phyloP scores from a whole-genome alignment of 2,113 vertebrate species.

The Archilochus colubris region DNA sequence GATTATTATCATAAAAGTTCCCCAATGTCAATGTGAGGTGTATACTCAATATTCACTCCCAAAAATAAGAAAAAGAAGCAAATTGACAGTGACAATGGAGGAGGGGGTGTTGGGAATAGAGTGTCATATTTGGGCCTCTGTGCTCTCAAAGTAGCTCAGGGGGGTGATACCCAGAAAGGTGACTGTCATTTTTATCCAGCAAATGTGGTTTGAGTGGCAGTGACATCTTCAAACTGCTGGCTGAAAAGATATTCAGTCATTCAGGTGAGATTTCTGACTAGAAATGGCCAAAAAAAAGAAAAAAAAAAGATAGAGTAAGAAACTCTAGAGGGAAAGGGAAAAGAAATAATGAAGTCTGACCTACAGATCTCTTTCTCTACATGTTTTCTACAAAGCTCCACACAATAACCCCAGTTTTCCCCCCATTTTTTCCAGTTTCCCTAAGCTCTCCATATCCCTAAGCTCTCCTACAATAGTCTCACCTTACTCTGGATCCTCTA shows the following conservation, averaged over 20 bases:
- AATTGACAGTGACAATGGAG: neutral
- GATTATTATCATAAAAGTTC: neutral
- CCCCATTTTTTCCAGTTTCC: neutral
- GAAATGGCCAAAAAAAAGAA: neutral
- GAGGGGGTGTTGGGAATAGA: neutral
- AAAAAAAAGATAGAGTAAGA: neutral
- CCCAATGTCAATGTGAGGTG: neutral
- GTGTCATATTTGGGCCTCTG: neutral
- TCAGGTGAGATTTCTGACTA: conserved; percentile 12
- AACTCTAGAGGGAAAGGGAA: neutral
- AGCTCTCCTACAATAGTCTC: neutral
- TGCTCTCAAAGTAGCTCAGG: neutral
- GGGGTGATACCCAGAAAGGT: neutral
- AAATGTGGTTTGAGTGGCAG: neutral
- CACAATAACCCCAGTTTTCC: neutral
- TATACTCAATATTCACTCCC: neutral
- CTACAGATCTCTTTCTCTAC: neutral
- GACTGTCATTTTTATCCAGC: neutral
- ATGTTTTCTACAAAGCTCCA: neutral
- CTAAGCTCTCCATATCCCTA: neutral
- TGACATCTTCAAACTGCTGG: neutral
- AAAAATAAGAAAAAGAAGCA: neutral
- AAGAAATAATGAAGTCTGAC: neutral
- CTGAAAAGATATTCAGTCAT: conserved; percentile 6
- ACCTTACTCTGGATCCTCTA: neutral